Evolutionary conservation across 2,797 vertebrate species (phyloP).

Genomic region (Argyrosomus regius): DNA sequence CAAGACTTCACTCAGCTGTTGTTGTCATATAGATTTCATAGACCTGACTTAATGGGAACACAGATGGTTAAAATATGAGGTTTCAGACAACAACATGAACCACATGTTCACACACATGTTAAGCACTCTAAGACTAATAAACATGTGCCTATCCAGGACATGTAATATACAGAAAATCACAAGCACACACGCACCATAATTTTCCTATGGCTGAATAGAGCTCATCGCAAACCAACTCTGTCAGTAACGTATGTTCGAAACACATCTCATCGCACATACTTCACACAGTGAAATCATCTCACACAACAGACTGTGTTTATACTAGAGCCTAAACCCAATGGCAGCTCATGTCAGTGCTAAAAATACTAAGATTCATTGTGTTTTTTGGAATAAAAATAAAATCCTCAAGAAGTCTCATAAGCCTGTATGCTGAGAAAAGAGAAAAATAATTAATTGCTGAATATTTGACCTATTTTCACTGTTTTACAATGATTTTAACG

Average conservation of each 20-base stretch:
- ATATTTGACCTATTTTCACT: constrained; percentile 35
- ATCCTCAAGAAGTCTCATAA: neutral
- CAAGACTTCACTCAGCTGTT: constrained; percentile 47
- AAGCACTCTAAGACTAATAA: constrained; percentile 6
- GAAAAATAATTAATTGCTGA: neutral
- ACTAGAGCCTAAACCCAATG: constrained; percentile 14
- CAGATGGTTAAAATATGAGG: constrained; percentile 56
- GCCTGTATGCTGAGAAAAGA: constrained; percentile 2
- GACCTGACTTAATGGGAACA: constrained; percentile 57
- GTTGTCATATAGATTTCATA: constrained; percentile 59
- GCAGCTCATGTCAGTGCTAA: neutral
- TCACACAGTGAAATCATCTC: constrained; percentile 40
- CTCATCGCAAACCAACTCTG: neutral
- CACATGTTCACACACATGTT: constrained; percentile 24
- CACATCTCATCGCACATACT: constrained; percentile 43
- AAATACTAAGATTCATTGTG: neutral
- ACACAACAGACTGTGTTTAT: constrained; percentile 49
- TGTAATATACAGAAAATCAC: constrained; percentile 14
- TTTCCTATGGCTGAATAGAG: neutral
- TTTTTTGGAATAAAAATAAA: constrained; percentile 26
- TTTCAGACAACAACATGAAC: constrained; percentile 35
- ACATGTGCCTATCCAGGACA: neutral
- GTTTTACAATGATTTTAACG: neutral
- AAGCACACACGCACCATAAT: neutral
- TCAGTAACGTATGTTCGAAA: constrained; percentile 45